Evolutionary conservation across 2,797 vertebrate species (phyloP).

Genomic region (Ctenosaura bakeri): DNA sequence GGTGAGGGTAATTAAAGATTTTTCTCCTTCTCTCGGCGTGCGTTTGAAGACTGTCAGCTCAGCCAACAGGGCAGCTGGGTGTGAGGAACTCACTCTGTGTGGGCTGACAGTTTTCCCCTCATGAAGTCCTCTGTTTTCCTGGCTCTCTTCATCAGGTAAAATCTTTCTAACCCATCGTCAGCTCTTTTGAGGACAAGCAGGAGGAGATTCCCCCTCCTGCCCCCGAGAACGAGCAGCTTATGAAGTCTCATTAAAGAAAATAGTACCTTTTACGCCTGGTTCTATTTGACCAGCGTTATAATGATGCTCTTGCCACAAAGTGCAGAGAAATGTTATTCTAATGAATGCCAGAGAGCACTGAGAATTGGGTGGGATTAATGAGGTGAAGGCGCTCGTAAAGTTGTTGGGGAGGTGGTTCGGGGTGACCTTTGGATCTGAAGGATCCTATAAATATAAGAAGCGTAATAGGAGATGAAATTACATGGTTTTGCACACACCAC

Average conservation of each 20-base stretch:
- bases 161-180: slow-evolving; percentile 74
- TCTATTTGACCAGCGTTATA: slow-evolving; percentile 70
- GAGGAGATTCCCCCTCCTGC: slow-evolving; percentile 37
- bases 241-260: slow-evolving; percentile 79
- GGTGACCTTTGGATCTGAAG: slow-evolving; percentile 75
- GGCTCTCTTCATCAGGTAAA: slow-evolving; percentile 70
- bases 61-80: slow-evolving; percentile 61
- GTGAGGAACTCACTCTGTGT: slow-evolving; percentile 63
- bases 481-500: slow-evolving; percentile 44
- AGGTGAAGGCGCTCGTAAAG: slow-evolving; percentile 66
- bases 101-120: slow-evolving; percentile 73
- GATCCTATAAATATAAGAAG: slow-evolving; percentile 53
- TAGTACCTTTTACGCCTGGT: slow-evolving; percentile 57
- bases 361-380: slow-evolving; percentile 62
- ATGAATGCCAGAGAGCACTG: slow-evolving; percentile 60
- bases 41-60: slow-evolving; percentile 74
- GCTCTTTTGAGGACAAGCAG: slow-evolving; percentile 69
- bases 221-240: slow-evolving; percentile 63
- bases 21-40: slow-evolving; percentile 28
- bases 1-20: slow-evolving; percentile 70
- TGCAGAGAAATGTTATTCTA: slow-evolving; percentile 71
- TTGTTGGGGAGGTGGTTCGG: slow-evolving; percentile 21
- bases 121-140: slow-evolving; percentile 66
- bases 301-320: slow-evolving; percentile 69
- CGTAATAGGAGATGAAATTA: slow-evolving; percentile 64